These are phyloP conservation scores for Elymnias hypermnestra DNA, from an alignment of 1,140 invertebrate species.

Conservation along the genomic window DNA sequence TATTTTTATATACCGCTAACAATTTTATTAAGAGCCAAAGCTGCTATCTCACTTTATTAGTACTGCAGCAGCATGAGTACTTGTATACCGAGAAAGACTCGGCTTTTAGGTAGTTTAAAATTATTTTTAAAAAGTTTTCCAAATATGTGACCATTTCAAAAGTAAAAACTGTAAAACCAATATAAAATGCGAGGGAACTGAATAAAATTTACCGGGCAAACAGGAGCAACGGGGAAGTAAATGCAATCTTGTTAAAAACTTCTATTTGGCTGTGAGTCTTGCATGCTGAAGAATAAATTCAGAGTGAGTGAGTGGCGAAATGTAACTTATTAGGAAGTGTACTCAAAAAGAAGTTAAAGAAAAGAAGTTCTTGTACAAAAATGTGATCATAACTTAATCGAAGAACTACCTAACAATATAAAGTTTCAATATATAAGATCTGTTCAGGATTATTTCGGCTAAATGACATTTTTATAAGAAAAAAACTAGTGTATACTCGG, in stretches of 20 bases:
- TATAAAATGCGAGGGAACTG: neutral
- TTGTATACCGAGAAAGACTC: no score
- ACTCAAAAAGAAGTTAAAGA: neutral
- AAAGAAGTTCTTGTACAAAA: neutral
- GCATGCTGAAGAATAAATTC: slow-evolving; percentile 9
- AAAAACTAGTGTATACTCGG: no score
- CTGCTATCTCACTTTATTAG: no score
- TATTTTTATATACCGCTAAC: no score
- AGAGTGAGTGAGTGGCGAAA: slow-evolving; percentile 5
- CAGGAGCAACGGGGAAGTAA: slow-evolving; percentile 4
- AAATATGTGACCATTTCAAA: neutral
- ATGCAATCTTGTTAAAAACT: slow-evolving; percentile 20
- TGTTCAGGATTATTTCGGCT: no score
- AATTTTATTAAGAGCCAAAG: no score
- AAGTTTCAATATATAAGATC: no score
- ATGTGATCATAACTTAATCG: neutral
- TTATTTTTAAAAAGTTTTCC: no score
- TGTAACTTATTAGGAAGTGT: neutral
- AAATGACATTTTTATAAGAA: no score
- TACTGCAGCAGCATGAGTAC: no score
- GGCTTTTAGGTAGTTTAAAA: no score
- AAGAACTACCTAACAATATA: no score
- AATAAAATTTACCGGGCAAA: slow-evolving; percentile 8
- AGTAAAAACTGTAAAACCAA: neutral
- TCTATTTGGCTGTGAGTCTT: slow-evolving; percentile 9